Evolutionary conservation across 2,888 invertebrate species (phyloP).

Genomic region (Quadroppia sp.): DNA sequence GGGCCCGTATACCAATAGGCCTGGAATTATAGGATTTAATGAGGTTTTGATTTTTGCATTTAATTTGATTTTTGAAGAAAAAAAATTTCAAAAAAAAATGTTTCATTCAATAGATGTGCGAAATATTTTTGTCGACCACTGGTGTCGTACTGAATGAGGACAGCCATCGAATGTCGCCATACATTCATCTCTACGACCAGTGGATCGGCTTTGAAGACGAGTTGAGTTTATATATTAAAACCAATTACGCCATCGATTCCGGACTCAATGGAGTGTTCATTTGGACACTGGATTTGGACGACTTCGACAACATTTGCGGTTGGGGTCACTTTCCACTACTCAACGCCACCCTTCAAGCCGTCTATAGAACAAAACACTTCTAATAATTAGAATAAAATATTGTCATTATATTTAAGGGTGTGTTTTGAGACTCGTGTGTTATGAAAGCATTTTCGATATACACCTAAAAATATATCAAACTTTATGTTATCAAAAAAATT

Average conservation of each 20-base stretch:
- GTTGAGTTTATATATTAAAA: slow-evolving; percentile 37
- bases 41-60: slow-evolving; percentile 20
- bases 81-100: no score
- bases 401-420: no score
- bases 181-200: slow-evolving; percentile 38
- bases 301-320: slow-evolving; percentile 37
- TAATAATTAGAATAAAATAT: no score
- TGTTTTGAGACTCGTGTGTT: no score
- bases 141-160: slow-evolving; percentile 29
- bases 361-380: not conserved
- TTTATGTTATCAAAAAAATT: no score
- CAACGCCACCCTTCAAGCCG: slow-evolving; percentile 30
- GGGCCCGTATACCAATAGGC: slow-evolving; percentile 36
- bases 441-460: no score
- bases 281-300: slow-evolving; percentile 41
- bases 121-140: slow-evolving; percentile 29
- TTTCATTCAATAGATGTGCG: slow-evolving; percentile 23
- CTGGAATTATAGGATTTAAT: slow-evolving; percentile 40
- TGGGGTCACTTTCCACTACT: slow-evolving; percentile 41
- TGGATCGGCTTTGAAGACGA: slow-evolving; percentile 42
- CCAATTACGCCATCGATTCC: slow-evolving; percentile 26
- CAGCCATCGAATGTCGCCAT: slow-evolving; percentile 7
- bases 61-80: not conserved
- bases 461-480: no score
- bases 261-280: slow-evolving; percentile 38